Conservation (phyloP, 2,797 vertebrate genomes). For the Ceryle rudis region DNA sequence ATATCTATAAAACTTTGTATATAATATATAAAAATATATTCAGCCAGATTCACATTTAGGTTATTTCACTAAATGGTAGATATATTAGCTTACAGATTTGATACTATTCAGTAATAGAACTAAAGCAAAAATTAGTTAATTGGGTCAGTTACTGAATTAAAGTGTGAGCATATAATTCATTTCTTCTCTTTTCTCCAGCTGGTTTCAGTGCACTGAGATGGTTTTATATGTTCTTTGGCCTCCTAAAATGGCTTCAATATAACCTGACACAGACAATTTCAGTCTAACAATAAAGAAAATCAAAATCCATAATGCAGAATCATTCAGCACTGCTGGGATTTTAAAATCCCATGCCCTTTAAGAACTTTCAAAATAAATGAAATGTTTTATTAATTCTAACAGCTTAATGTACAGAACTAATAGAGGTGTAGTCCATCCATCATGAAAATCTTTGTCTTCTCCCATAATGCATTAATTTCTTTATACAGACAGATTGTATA, state of each 20-base stretch:
- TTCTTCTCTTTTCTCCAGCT: background rate
- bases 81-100: background rate
- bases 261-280: constrained; percentile 31
- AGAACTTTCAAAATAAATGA: constrained; percentile 62
- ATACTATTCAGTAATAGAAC: background rate
- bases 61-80: background rate
- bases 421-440: constrained; percentile 51
- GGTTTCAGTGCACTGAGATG: background rate
- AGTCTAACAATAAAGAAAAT: constrained; percentile 47
- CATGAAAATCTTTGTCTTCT: constrained; percentile 64
- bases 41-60: background rate
- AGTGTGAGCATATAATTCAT: background rate
- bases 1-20: background rate
- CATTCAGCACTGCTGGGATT: constrained; percentile 2
- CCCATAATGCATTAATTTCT: constrained; percentile 51
- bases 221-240: background rate
- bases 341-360: constrained; percentile 44
- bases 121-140: constrained; percentile 22
- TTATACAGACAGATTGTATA: constrained; percentile 54
- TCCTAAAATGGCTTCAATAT: constrained; percentile 4
- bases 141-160: background rate
- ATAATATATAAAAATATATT: background rate
- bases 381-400: constrained; percentile 68
- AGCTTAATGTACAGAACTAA: constrained; percentile 64
- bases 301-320: constrained; percentile 26